Evolutionary conservation across 2,797 vertebrate genomes (phyloP).

Genomic region (Sebastiscus albofasciatus): DNA sequence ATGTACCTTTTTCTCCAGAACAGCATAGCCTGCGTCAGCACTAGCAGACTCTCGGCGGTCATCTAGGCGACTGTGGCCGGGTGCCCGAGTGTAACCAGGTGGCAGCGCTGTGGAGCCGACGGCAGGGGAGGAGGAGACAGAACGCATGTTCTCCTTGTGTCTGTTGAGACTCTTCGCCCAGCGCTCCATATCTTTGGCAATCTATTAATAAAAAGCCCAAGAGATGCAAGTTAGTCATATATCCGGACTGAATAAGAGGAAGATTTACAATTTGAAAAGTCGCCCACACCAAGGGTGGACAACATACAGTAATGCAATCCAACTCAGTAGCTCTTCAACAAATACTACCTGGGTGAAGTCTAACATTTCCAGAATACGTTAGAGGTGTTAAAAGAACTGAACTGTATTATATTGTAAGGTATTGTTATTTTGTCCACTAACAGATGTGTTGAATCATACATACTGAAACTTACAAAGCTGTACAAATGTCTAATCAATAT

Average conservation of each 20-base stretch:
- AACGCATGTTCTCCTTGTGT: slow-evolving; percentile 92
- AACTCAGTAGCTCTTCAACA: not conserved
- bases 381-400: not conserved
- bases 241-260: not conserved
- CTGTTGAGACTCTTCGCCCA: slow-evolving; percentile 94
- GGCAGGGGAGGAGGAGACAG: slow-evolving; percentile 81
- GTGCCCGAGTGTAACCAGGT: slow-evolving; percentile 56
- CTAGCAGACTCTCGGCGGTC: slow-evolving; percentile 90
- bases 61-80: slow-evolving; percentile 78
- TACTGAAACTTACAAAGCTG: not conserved
- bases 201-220: slow-evolving; percentile 72
- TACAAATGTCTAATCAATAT: not conserved
- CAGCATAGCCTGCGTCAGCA: slow-evolving; percentile 92
- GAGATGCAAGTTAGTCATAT: not conserved
- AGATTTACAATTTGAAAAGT: not conserved
- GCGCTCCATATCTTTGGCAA: slow-evolving; percentile 95
- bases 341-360: not conserved
- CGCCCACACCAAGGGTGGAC: not conserved
- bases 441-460: not conserved
- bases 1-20: slow-evolving; percentile 91
- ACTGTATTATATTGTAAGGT: not conserved
- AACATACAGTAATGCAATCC: not conserved
- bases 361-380: not conserved
- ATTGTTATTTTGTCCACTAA: not conserved
- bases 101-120: slow-evolving; percentile 52